Conservation (phyloP, 2,888 invertebrate species). For the Dryococelus australis region DNA sequence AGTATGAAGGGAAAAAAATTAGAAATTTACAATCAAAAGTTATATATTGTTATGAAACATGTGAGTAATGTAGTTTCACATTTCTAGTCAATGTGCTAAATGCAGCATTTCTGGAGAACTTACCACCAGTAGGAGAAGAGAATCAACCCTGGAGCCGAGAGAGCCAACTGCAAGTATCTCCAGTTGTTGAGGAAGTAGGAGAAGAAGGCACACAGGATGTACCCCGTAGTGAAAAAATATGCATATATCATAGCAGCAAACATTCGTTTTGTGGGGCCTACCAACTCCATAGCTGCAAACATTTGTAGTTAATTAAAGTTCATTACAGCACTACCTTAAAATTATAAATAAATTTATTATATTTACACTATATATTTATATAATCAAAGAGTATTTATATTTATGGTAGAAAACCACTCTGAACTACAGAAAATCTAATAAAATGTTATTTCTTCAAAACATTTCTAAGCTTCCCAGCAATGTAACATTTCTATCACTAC, state of each 20-base stretch:
- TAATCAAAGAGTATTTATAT: no score
- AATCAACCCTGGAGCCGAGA: slow-evolving; percentile 72
- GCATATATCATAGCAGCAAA: slow-evolving; percentile 76
- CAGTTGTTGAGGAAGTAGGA: slow-evolving; percentile 73
- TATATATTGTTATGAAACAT: no score
- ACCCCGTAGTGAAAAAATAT: slow-evolving; percentile 77
- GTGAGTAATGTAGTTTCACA: no score
- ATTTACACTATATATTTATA: no score
- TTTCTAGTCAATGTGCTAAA: no score
- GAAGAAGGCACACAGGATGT: slow-evolving; percentile 70
- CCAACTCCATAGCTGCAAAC: slow-evolving; percentile 70
- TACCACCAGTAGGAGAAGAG: slow-evolving; percentile 69
- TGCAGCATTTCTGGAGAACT: slow-evolving; percentile 41
- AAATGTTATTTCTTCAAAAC: no score
- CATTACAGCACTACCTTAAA: not conserved
- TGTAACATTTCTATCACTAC: no score
- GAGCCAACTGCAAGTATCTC: slow-evolving; percentile 72
- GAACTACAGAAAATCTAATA: no score
- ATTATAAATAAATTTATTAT: not conserved
- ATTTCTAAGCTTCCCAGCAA: no score
- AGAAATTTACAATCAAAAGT: no score
- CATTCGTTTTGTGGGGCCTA: slow-evolving; percentile 71
- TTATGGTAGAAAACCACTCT: no score
- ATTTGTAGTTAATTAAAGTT: not conserved
- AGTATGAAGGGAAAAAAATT: no score